Evolutionary conservation across 1,140 invertebrate genomes (phyloP).

Genomic region (Choristoneura fumiferana): DNA sequence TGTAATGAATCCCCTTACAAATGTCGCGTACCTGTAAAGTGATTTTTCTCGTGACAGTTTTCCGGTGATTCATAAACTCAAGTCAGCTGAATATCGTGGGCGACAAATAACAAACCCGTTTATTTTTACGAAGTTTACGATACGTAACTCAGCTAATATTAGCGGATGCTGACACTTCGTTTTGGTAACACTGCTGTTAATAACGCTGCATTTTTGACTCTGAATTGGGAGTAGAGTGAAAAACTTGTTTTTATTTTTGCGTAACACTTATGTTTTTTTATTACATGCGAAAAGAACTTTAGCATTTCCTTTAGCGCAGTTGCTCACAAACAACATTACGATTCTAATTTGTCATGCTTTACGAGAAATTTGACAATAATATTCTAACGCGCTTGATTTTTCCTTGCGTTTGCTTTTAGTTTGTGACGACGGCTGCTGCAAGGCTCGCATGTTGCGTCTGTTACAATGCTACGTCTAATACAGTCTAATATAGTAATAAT

Average conservation of each 20-base stretch:
- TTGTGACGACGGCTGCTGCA: too few relatives aligned
- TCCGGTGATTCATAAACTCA: slow-evolving; percentile 52
- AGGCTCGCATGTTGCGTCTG: too few relatives aligned
- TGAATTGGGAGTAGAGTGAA: neutral
- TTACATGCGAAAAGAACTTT: neutral
- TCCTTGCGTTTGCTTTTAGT: too few relatives aligned
- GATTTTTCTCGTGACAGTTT: slow-evolving; percentile 38
- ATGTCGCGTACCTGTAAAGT: slow-evolving; percentile 42
- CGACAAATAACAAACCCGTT: slow-evolving; percentile 48
- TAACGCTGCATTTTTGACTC: slow-evolving; percentile 10
- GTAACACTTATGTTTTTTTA: slow-evolving; percentile 6
- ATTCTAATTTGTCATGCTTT: neutral
- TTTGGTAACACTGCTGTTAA: slow-evolving; percentile 12
- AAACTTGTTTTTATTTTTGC: neutral
- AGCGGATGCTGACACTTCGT: slow-evolving; percentile 31
- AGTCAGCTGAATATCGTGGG: slow-evolving; percentile 42
- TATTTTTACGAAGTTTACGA: slow-evolving; percentile 55
- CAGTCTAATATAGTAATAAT: too few relatives aligned
- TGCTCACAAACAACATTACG: neutral
- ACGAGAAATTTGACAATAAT: neutral
- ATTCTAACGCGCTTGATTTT: too few relatives aligned
- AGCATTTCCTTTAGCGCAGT: neutral
- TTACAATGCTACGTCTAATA: too few relatives aligned
- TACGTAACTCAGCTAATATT: slow-evolving; percentile 48
- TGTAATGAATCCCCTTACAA: slow-evolving; percentile 23